These are phyloP conservation scores for Ligdia adustata DNA, from an alignment of 2,888 invertebrate species.

Conservation along the genomic window DNA sequence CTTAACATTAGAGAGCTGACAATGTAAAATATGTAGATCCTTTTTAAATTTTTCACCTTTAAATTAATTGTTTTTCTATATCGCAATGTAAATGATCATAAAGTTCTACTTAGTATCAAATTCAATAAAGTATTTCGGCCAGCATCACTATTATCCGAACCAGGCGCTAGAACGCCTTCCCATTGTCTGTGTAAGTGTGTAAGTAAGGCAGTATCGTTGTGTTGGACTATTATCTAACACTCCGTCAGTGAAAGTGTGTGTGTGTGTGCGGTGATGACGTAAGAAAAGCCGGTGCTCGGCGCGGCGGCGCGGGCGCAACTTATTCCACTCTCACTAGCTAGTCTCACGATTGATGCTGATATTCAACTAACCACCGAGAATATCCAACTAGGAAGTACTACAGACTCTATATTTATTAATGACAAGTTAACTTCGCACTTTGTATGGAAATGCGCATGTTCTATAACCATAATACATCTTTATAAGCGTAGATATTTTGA, in stretches of 20 bases:
- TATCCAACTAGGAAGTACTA: slow-evolving; percentile 67
- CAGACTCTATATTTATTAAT: slow-evolving; percentile 55
- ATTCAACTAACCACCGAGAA: slow-evolving; percentile 51
- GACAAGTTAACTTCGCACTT: slow-evolving; percentile 42
- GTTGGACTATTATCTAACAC: slow-evolving; percentile 78
- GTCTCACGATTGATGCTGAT: slow-evolving; percentile 45
- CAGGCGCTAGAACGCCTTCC: slow-evolving; percentile 65
- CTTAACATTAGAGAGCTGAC: no score
- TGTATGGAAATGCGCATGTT: slow-evolving; percentile 10
- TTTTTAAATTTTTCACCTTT: no score
- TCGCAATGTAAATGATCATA: no score
- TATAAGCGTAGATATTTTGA: slow-evolving; percentile 26
- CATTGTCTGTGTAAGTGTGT: slow-evolving; percentile 75
- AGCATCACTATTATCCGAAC: slow-evolving; percentile 38
- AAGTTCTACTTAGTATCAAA: no score
- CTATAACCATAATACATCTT: not conserved
- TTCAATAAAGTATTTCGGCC: slow-evolving; percentile 23
- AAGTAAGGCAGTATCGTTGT: slow-evolving; percentile 77
- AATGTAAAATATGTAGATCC: no score
- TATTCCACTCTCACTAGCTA: slow-evolving; percentile 67
- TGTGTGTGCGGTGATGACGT: slow-evolving; percentile 77
- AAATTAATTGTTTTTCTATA: no score
- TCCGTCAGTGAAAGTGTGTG: slow-evolving; percentile 80
- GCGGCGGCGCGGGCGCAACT: slow-evolving; percentile 49
- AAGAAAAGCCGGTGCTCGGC: slow-evolving; percentile 54